Conservation (phyloP, 2,113 vertebrate species). For the Syngnathus floridae region DNA sequence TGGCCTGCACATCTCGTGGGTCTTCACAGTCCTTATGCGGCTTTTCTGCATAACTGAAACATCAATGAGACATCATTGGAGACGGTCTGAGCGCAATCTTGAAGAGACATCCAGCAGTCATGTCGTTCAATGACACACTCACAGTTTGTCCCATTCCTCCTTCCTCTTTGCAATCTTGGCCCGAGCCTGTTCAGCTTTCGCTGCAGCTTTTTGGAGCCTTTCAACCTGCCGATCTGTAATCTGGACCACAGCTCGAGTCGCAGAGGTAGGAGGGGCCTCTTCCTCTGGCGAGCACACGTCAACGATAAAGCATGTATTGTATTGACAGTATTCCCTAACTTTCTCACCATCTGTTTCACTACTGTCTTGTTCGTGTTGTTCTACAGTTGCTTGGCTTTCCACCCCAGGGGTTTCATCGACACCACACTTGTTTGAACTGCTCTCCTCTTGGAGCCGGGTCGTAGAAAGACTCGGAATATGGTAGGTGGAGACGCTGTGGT, state of each 20-base stretch:
- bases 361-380: constrained; percentile 33
- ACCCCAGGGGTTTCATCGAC: not conserved
- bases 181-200: constrained; percentile 76
- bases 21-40: constrained; percentile 77
- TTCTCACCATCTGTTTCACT: constrained; percentile 19
- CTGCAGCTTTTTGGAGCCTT: constrained; percentile 72
- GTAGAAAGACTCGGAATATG: constrained; percentile 59
- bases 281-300: constrained; percentile 25
- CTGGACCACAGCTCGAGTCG: constrained; percentile 9
- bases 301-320: not conserved
- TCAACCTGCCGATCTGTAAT: constrained; percentile 71
- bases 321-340: not conserved
- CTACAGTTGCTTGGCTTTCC: constrained; percentile 35
- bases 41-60: constrained; percentile 76
- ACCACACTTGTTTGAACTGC: not conserved
- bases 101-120: not conserved
- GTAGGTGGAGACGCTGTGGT: constrained; percentile 79
- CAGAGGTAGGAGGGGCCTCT: constrained; percentile 7
- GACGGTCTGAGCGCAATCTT: not conserved
- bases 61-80: not conserved
- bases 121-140: constrained; percentile 55
- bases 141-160: constrained; percentile 85
- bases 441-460: constrained; percentile 26
- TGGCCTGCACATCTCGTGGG: constrained; percentile 71
- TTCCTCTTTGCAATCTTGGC: constrained; percentile 76